Base-by-base conservation (phyloP, 1,140 invertebrate species). In the Drosophila truncata region DNA sequence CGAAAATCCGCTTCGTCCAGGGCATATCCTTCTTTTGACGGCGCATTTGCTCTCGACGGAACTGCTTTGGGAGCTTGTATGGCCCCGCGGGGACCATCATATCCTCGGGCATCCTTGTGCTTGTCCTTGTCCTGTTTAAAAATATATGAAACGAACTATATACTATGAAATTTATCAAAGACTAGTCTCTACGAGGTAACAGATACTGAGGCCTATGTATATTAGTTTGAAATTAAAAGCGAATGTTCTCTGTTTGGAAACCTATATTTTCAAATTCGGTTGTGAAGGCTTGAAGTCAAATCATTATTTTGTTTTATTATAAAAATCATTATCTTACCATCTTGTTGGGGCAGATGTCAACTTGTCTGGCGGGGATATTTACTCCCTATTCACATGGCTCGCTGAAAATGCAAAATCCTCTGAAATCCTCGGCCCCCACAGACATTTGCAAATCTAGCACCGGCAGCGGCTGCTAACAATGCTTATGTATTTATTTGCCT, bases 401-500 rank as follows among this genome's bases (percentile, higher is more conserved):
- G 7, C 37, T 27, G 47, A 60, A 46, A 59, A 66, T 31, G 20
- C n/a, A 7, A 76, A 55, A 44, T 52, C 71, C 47, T 18, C 18
- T 18, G 29, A 78, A 76, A 67, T 60, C 41, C 46, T 35, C 25
- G 39, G 37, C 54, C 20, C 58, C 49, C 55, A 27, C 42, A 72
- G 80, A 80, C 71, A 61, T 35, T 67, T 44, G 47, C 70, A 82
- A 82, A 79, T 67, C 81, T 62, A 35, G 57, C 60, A 35, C 46
- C 18, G 23, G 20, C 54, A 60, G 72, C 39, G 18, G 27, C 76
- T 54, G 59, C 16, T 33, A 77, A 79, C 66, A 72, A 54, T 47
- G 71, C 47, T 61, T 82, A 60, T 71, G 79, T 78, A 82, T 82
- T 79, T 87, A 78, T 83, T 88, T 87, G 84, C 67, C 73, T 87